Evolutionary conservation across 2,113 vertebrate species (phyloP).

Genomic region (Oenanthe melanoleuca): DNA sequence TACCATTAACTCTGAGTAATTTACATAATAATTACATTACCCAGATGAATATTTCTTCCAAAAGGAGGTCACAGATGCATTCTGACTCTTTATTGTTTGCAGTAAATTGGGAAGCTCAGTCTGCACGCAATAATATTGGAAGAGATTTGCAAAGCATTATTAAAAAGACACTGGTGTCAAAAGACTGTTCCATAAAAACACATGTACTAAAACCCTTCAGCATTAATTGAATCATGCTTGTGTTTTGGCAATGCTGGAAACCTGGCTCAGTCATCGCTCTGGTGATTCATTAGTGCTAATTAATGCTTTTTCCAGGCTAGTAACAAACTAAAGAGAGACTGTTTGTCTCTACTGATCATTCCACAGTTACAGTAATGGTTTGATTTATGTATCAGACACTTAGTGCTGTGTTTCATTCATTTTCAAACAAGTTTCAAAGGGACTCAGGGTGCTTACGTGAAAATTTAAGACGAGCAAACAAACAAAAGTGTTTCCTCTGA

Average conservation of each 20-base stretch:
- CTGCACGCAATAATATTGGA: slow-evolving; percentile 49
- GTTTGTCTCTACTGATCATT: slow-evolving; percentile 69
- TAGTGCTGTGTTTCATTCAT: slow-evolving; percentile 47
- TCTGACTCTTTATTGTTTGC: slow-evolving; percentile 31
- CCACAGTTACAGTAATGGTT: slow-evolving; percentile 67
- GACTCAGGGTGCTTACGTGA: background rate
- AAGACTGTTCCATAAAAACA: slow-evolving; percentile 65
- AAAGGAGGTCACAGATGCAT: slow-evolving; percentile 34
- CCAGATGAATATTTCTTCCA: slow-evolving; percentile 42
- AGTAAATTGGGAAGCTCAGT: slow-evolving; percentile 50
- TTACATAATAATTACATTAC: slow-evolving; percentile 60
- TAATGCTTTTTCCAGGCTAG: slow-evolving; percentile 70
- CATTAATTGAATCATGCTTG: slow-evolving; percentile 74
- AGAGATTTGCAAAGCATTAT: slow-evolving; percentile 29
- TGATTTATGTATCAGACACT: slow-evolving; percentile 60
- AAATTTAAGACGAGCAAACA: background rate
- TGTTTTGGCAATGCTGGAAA: slow-evolving; percentile 63
- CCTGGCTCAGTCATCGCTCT: slow-evolving; percentile 43
- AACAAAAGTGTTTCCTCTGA: background rate
- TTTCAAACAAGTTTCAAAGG: slow-evolving; percentile 44
- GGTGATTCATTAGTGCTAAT: slow-evolving; percentile 80
- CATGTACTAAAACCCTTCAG: slow-evolving; percentile 57
- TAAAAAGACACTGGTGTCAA: slow-evolving; percentile 49
- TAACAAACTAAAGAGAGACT: slow-evolving; percentile 64
- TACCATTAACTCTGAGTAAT: slow-evolving; percentile 38